Evolutionary conservation across 1,140 invertebrate species (phyloP).

Genomic region (Meloidogyne floridensis): DNA sequence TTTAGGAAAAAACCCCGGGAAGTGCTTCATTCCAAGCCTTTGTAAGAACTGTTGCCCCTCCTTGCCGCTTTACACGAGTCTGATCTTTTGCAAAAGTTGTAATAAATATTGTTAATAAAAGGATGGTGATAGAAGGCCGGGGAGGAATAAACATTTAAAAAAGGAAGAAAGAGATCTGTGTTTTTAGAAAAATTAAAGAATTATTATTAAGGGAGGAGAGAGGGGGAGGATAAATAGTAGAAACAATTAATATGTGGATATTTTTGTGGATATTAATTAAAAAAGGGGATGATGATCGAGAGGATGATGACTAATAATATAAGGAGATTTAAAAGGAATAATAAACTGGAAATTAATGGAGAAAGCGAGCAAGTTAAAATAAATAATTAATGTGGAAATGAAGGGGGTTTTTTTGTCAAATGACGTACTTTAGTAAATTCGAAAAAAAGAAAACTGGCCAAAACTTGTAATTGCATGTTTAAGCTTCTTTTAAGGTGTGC

Average conservation of each 20-base stretch:
- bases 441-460: background rate
- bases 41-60: constrained; percentile 44
- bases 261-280: background rate
- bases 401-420: background rate
- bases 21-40: constrained; percentile 63
- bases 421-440: background rate
- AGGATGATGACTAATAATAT: background rate
- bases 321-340: too few relatives aligned
- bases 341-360: too few relatives aligned
- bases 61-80: constrained; percentile 42
- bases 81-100: background rate
- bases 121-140: background rate
- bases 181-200: background rate
- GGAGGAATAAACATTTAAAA: constrained; percentile 12
- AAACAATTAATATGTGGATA: too few relatives aligned
- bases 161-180: constrained; percentile 1
- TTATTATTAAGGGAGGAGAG: too few relatives aligned
- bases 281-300: background rate
- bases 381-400: too few relatives aligned
- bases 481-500: too few relatives aligned
- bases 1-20: constrained; percentile 34
- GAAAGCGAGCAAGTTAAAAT: too few relatives aligned
- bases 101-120: constrained; percentile 7
- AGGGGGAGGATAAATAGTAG: background rate
- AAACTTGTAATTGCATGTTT: too few relatives aligned